Conservation (phyloP, 2,888 invertebrate species). For the Heliconius ethilla region DNA sequence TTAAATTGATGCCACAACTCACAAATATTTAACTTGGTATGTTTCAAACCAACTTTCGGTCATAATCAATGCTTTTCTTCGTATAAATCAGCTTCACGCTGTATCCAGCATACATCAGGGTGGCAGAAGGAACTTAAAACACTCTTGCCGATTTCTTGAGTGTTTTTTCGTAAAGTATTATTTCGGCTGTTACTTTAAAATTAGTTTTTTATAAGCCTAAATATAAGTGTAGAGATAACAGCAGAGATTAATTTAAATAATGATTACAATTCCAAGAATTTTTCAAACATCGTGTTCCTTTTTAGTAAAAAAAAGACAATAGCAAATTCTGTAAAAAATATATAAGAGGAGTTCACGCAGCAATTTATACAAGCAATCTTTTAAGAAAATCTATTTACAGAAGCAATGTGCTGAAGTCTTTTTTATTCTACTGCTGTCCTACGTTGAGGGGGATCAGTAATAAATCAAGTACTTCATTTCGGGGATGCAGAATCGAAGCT, state of each 20-base stretch:
- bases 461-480: slow-evolving; percentile 57
- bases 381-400: slow-evolving; percentile 33
- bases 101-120: no score
- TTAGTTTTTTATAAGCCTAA: no score
- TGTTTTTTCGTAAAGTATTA: no score
- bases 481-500: slow-evolving; percentile 50
- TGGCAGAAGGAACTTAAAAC: no score
- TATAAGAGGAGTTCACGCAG: not conserved
- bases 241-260: no score
- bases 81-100: not conserved
- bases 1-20: slow-evolving; percentile 50
- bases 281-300: no score
- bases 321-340: not conserved
- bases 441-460: slow-evolving; percentile 55
- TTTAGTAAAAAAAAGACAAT: not conserved
- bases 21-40: slow-evolving; percentile 42
- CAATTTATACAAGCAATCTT: slow-evolving; percentile 34
- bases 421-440: slow-evolving; percentile 51
- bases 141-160: no score
- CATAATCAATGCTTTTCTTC: not conserved
- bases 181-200: no score
- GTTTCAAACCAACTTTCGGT: slow-evolving; percentile 11
- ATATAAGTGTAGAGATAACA: no score
- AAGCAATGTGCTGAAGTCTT: slow-evolving; percentile 40
- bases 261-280: no score